Evolutionary conservation across 2,888 invertebrate genomes (phyloP), one percentile per base, ranked within the genome.

Genomic region (Gymnosoma rotundatum): DNA sequence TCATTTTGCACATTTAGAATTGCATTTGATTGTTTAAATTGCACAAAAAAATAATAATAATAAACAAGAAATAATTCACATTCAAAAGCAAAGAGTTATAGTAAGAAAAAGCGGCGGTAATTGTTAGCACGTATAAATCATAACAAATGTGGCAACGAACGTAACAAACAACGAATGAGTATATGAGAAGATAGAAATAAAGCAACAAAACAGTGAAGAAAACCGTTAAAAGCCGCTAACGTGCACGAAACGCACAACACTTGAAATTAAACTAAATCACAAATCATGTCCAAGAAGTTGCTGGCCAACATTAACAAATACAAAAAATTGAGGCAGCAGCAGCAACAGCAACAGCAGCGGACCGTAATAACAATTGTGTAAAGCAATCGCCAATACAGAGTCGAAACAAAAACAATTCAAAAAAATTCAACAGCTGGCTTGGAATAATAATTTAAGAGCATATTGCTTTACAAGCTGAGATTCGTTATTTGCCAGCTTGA

Each of bases 161-260:
- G 66, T 60, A 52, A 63, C 12, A 42, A 56, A 45, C 3, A 38
- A 66, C 64, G 50, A 38, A 12, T 32, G 9, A 60, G 32, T 25
- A 52, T 45, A 52, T 36, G 6, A 45, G 42, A 14, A 38, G 21
- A 56, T 0, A 56, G 10, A 70, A 48, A 54, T 42, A 60, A 52
- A n/a, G n/a, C n/a, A n/a, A 58, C 45, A 78, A 67, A 64, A 14
- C 66, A 78, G 61, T 63, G 76, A 78, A 72, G 52, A 64, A 78
- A 86, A 84, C 72, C 85, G 86, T 86, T 86, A 88, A 89, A 86
- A 87, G 80, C 87, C 86, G 86, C 86, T 86, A 88, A 88, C 88
- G 88, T 90, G 90, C 91, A 90, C 90, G 91, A 89, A 90, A 90
- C 90, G 90, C 91, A 89, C 90, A 89, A 91, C 91, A 91, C 91